Percentiles rank a stretch among this genome's conserved stretches.
Evolutionary conservation across 2,888 invertebrate genomes (phyloP).

Genomic region (Ochropleura leucogaster): DNA sequence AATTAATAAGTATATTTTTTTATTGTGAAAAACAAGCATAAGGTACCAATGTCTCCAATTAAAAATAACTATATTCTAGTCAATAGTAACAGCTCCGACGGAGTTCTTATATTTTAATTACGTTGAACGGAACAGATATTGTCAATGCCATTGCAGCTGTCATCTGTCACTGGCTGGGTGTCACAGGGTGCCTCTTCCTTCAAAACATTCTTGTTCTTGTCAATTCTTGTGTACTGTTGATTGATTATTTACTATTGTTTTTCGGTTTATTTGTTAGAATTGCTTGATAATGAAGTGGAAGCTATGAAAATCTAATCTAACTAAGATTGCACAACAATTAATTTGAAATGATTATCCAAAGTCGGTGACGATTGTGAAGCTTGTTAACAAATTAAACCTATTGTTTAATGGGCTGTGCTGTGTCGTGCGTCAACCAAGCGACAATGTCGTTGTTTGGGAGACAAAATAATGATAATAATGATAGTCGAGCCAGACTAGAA

Average conservation of each 20-base stretch:
- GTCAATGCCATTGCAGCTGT: conserved; percentile 2
- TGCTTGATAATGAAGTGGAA: conserved; percentile 31
- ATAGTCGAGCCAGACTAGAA: conserved; percentile 80
- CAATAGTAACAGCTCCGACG: too few species aligned
- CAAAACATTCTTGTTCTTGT: conserved; percentile 8
- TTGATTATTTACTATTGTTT: conserved; percentile 56
- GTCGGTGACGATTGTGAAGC: conserved; percentile 71
- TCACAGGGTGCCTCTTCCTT: conserved; percentile 6
- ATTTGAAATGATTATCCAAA: conserved; percentile 68
- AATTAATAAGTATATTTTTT: too few species aligned
- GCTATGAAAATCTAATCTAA: conserved; percentile 25
- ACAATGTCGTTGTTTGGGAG: conserved; percentile 87
- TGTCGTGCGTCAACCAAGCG: conserved; percentile 82
- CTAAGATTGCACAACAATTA: conserved; percentile 28
- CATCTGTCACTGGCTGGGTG: conserved; percentile 29
- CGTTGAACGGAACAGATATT: too few species aligned
- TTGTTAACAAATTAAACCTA: conserved; percentile 57
- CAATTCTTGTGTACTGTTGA: conserved; percentile 26
- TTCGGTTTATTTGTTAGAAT: conserved; percentile 38
- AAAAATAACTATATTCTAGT: too few species aligned
- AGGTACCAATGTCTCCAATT: too few species aligned
- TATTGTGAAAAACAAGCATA: too few species aligned
- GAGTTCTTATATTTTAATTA: too few species aligned
- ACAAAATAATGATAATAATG: conserved; percentile 74
- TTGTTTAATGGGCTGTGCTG: conserved; percentile 87